Evolutionary conservation across 1,140 invertebrate species (phyloP).

Genomic region (Drosophila carrolli): DNA sequence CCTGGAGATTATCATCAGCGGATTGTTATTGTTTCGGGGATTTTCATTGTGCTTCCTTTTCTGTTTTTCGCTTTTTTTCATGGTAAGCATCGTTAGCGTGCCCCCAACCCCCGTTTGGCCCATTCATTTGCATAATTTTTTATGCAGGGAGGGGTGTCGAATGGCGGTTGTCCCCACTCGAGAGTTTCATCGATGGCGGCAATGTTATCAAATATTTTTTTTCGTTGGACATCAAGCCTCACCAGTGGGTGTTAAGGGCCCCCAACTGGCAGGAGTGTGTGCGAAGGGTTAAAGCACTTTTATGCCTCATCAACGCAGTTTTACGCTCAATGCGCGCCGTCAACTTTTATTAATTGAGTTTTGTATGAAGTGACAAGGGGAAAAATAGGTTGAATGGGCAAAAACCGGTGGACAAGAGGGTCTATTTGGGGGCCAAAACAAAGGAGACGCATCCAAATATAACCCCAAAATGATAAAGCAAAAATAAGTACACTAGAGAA

Average conservation of each 20-base stretch:
- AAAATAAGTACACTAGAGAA: conserved; percentile 9
- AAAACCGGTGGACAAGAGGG: background rate
- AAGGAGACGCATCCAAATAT: conserved; percentile 4
- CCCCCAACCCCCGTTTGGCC: background rate
- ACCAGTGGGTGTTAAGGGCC: no score
- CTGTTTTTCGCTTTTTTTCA: background rate
- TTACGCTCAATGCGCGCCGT: conserved; percentile 61
- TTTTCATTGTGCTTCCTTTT: conserved; percentile 49
- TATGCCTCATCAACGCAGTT: conserved; percentile 71
- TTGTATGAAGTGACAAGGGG: conserved; percentile 53
- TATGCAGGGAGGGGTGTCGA: conserved; percentile 10
- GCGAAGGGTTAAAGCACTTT: conserved; percentile 61
- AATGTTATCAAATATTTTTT: conserved; percentile 24
- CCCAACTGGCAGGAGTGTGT: background rate
- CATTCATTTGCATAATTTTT: conserved; percentile 51
- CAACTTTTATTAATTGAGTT: conserved; percentile 76
- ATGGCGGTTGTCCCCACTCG: conserved; percentile 24
- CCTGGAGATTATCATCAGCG: conserved; percentile 71
- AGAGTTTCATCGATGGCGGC: conserved; percentile 28
- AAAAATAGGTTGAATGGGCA: background rate
- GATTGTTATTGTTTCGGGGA: conserved; percentile 66
- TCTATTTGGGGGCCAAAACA: conserved; percentile 1
- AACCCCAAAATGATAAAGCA: conserved; percentile 23
- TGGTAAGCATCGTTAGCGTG: conserved; percentile 41
- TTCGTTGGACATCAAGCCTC: conserved; percentile 5